Evolutionary conservation across 2,797 vertebrate genomes (phyloP).

Genomic region (Poeciliopsis turneri): DNA sequence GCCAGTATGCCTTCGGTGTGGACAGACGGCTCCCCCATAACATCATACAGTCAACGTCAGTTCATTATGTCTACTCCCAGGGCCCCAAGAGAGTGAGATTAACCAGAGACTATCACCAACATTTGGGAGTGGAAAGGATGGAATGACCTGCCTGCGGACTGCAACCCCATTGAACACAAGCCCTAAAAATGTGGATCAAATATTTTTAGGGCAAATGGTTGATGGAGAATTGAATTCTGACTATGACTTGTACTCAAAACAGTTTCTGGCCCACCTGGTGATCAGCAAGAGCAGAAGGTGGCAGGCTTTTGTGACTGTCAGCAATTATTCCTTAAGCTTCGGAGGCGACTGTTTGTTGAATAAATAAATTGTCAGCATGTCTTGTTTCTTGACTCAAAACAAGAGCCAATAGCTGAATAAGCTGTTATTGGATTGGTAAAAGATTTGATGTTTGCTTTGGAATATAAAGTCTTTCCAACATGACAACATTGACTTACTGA

Average conservation of each 20-base stretch:
- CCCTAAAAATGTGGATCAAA: too few relatives aligned
- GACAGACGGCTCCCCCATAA: background rate
- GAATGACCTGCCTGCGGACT: background rate
- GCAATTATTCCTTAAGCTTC: background rate
- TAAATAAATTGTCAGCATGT: background rate
- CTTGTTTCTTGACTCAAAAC: background rate
- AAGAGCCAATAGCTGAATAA: background rate
- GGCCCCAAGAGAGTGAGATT: background rate
- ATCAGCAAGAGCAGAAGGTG: background rate
- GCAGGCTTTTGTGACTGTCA: background rate
- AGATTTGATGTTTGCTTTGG: too few relatives aligned
- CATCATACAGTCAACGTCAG: background rate
- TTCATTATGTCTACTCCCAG: background rate
- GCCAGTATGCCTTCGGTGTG: background rate
- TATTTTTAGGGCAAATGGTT: background rate
- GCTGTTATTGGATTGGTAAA: background rate
- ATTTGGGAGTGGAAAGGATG: background rate
- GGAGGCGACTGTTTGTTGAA: background rate
- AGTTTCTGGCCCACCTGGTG: background rate
- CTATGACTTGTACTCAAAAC: background rate
- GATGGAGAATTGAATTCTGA: background rate
- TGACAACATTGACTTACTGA: background rate
- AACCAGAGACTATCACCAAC: background rate
- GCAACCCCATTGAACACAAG: background rate
- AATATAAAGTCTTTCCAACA: background rate